Evolutionary conservation across 2,888 invertebrate species (phyloP).

Genomic region (Iphiclides podalirius): DNA sequence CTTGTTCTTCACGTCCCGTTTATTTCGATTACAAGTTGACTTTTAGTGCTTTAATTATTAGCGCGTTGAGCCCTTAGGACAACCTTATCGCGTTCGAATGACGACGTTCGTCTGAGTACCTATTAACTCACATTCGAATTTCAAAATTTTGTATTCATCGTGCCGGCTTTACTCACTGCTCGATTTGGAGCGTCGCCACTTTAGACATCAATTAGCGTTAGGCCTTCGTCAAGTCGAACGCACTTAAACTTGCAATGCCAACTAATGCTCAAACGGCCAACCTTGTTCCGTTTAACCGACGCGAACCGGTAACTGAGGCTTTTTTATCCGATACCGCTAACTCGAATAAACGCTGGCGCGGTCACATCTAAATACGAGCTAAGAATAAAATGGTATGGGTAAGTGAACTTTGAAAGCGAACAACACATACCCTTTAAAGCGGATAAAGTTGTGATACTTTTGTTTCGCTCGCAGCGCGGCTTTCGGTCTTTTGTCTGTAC

Average conservation of each 20-base stretch:
- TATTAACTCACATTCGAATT: too few species aligned
- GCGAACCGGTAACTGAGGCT: slow-evolving; percentile 47
- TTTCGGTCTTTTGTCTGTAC: too few species aligned
- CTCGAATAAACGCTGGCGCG: slow-evolving; percentile 48
- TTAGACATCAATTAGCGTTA: slow-evolving; percentile 26
- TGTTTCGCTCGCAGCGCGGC: not conserved
- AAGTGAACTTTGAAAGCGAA: slow-evolving; percentile 42
- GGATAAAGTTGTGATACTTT: slow-evolving; percentile 1
- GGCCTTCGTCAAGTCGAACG: slow-evolving; percentile 29
- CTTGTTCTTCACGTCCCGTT: slow-evolving; percentile 44
- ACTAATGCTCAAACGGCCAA: slow-evolving; percentile 47
- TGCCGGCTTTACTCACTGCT: not conserved
- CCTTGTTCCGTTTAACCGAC: slow-evolving; percentile 55
- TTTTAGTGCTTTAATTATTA: slow-evolving; percentile 5
- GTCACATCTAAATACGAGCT: slow-evolving; percentile 56
- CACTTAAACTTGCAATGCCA: slow-evolving; percentile 49
- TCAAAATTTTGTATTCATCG: too few species aligned
- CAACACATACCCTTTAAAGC: slow-evolving; percentile 8
- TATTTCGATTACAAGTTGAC: slow-evolving; percentile 46
- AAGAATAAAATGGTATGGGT: slow-evolving; percentile 46
- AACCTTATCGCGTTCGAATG: too few species aligned
- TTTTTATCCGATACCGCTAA: slow-evolving; percentile 60
- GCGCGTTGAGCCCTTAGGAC: too few species aligned
- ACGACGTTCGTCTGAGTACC: too few species aligned
- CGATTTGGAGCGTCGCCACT: slow-evolving; percentile 30